A percentile compares a stretch with the other conserved stretches of the same genome.
Evolutionary conservation across 2,888 invertebrate species (phyloP).

Genomic region (Monopis laevigella): DNA sequence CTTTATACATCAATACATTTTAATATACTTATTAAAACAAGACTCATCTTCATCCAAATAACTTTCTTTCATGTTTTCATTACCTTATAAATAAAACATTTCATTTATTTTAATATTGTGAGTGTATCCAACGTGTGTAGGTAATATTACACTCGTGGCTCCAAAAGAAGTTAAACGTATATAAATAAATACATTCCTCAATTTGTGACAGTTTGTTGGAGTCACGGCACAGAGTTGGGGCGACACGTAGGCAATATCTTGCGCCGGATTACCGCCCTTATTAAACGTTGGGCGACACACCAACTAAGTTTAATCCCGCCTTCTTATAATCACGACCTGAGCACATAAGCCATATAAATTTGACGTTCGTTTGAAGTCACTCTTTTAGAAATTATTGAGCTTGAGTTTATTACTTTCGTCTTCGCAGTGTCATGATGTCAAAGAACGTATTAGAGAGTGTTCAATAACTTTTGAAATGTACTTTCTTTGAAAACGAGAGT

Average conservation of each 20-base stretch:
- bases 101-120: too few species aligned
- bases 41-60: too few species aligned
- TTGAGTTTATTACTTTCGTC: too few species aligned
- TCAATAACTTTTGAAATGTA: too few species aligned
- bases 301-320: constrained; percentile 9
- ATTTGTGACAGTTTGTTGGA: constrained; percentile 7
- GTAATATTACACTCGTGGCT: constrained; percentile 4
- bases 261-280: constrained; percentile 13
- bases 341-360: neutral
- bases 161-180: constrained; percentile 7
- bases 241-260: constrained; percentile 13
- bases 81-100: too few species aligned
- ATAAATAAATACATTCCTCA: constrained; percentile 9
- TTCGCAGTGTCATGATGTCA: too few species aligned
- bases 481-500: too few species aligned
- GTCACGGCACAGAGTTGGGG: constrained; percentile 8
- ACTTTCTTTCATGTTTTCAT: too few species aligned
- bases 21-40: too few species aligned
- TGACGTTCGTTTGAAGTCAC: neutral
- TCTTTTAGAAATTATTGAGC: too few species aligned
- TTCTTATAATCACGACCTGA: constrained; percentile 12
- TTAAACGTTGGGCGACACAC: constrained; percentile 11
- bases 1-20: too few species aligned
- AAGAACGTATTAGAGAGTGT: too few species aligned
- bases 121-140: constrained; percentile 3